Percentiles rank a stretch among this genome's conserved stretches.
Evolutionary conservation across 2,888 invertebrate genomes (phyloP).

Genomic region (Drosophila anomalata): DNA sequence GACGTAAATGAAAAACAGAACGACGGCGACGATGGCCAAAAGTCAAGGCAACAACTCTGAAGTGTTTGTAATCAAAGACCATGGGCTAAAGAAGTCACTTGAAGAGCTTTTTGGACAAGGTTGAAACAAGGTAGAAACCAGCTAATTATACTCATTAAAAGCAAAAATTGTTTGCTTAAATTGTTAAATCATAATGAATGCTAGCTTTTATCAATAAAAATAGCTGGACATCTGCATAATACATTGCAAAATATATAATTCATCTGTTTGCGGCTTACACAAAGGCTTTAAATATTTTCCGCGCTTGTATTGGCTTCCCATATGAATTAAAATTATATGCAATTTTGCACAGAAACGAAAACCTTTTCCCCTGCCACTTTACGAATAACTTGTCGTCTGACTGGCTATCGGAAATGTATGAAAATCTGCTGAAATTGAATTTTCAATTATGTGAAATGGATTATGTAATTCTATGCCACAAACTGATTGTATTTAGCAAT

Average conservation of each 20-base stretch:
- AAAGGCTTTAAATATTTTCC: constrained; percentile 14
- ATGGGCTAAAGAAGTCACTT: constrained; percentile 12
- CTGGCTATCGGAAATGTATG: constrained; percentile 5
- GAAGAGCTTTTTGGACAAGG: constrained; percentile 25
- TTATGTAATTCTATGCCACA: constrained; percentile 55
- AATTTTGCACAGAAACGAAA: constrained; percentile 12
- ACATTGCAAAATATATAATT: constrained; percentile 10
- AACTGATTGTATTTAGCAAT: constrained; percentile 51
- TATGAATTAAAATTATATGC: constrained; percentile 8
- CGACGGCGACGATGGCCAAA: constrained; percentile 49
- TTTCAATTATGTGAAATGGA: constrained; percentile 58
- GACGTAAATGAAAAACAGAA: constrained; percentile 68
- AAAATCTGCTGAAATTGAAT: constrained; percentile 49
- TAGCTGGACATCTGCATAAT: background rate
- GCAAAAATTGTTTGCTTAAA: no score
- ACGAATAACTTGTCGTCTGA: background rate
- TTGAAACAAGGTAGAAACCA: background rate
- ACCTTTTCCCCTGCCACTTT: background rate
- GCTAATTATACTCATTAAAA: no score
- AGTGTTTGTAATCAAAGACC: constrained; percentile 63
- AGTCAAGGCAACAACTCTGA: constrained; percentile 43
- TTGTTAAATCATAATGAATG: no score
- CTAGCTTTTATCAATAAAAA: background rate
- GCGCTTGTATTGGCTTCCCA: constrained; percentile 9
- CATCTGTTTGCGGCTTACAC: background rate